Evolutionary conservation across 2,797 vertebrate genomes (phyloP).

Genomic region (Acanthurus lineatus): DNA sequence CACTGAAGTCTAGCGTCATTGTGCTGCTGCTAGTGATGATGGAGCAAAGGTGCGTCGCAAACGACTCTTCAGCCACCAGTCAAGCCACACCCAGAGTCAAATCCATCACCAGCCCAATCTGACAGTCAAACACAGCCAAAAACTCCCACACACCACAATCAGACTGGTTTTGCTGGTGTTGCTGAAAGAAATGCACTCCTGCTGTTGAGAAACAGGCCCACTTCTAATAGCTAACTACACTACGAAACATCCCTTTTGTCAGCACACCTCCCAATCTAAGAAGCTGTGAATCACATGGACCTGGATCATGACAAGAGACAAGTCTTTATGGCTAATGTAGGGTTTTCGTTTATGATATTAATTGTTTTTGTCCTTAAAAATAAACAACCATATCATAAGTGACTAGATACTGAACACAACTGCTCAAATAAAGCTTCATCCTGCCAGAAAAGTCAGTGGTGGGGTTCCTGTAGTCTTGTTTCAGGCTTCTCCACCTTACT

Average conservation of each 20-base stretch:
- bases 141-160: no score
- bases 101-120: no score
- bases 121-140: no score
- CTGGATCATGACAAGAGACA: neutral
- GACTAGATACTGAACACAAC: neutral
- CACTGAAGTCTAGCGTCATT: no score
- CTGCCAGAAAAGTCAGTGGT: neutral
- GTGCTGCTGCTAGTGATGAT: no score
- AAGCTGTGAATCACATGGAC: neutral
- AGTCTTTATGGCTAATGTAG: neutral
- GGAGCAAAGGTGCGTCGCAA: no score
- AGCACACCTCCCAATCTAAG: neutral
- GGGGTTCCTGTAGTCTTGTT: neutral
- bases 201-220: neutral
- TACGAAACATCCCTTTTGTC: neutral
- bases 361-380: neutral
- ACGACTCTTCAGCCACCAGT: no score
- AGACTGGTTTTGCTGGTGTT: neutral
- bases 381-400: neutral
- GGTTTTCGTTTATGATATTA: neutral
- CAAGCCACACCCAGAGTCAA: no score
- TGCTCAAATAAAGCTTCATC: neutral
- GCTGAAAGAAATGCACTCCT: neutral
- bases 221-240: neutral
- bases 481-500: neutral